Base-by-base conservation (phyloP, 2,888 invertebrate species). In the Eurytoma adleriae region DNA sequence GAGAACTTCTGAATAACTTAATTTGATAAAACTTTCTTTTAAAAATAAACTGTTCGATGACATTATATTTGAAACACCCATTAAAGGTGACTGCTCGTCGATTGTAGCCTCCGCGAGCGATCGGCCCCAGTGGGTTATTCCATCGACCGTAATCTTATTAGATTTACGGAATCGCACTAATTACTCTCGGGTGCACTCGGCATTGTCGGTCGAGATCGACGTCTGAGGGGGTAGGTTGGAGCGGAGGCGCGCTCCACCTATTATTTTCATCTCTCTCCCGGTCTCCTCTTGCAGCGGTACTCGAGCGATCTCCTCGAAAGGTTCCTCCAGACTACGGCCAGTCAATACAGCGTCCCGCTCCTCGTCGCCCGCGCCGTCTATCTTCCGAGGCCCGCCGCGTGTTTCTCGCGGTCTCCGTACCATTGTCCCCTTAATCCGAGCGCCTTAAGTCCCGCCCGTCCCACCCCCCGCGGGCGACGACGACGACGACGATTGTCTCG, bases 381-480 rank as follows among this genome's bases (percentile, higher is more conserved):
- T 74, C 79, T 70, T 73, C 70, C 24, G 48, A 13, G 30, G 27
- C 24, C 24, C 56, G n/a, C 16, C 54, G 59, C 56, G 66, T 79
- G 56, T 80, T 68, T 71, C 71, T 68, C 72, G 54, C 30, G 61
- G 67, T 66, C 56, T 20, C 59, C n/a, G 54, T 69, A 64, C 70
- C 76, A 82, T 82, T 82, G 82, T 82, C 79, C 76, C 70, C 56
- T 82, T 82, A 82, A 79, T 79, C 79, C 79, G 59, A 72, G 50
- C 70, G 79, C 68, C 72, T 76, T 75, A 40, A 79, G 50, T 30
- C 12, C n/a, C 27, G 40, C 30, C 57, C 61, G 69, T n/a, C 56
- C 48, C 61, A 54, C 48, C 40, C 20, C 14, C 16, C n/a, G 14
- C 3, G 10, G 48, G 20, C 59, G 24, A 61, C 59, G 61, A 12